Evolutionary conservation across 2,113 vertebrate genomes (phyloP).

Genomic region (zebrafish (Danio rerio)): DNA sequence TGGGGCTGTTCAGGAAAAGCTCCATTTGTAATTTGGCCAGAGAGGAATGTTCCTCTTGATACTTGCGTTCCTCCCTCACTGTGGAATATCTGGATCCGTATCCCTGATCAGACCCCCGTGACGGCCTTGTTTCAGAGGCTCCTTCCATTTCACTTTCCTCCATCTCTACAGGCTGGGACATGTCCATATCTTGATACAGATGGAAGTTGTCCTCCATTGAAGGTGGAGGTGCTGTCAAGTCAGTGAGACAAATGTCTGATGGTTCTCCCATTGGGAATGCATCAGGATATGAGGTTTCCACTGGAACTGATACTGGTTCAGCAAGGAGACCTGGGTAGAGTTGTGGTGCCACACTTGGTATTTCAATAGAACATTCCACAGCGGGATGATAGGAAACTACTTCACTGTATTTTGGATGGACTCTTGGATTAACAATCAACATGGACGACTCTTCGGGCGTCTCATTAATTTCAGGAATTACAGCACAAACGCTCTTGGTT

Average conservation of each 20-base stretch:
- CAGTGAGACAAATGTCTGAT: neutral
- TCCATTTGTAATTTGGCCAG: slow-evolving; percentile 30
- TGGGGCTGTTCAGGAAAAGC: slow-evolving; percentile 71
- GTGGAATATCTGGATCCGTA: slow-evolving; percentile 83
- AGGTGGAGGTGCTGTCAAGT: slow-evolving; percentile 17
- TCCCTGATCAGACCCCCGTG: slow-evolving; percentile 87
- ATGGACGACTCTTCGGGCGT: neutral
- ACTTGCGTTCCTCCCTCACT: slow-evolving; percentile 62
- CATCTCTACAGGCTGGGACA: slow-evolving; percentile 54
- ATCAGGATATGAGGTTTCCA: slow-evolving; percentile 3
- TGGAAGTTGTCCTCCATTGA: slow-evolving; percentile 50
- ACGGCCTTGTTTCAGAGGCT: slow-evolving; percentile 72
- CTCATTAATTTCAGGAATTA: slow-evolving; percentile 64
- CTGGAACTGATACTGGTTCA: slow-evolving; percentile 64
- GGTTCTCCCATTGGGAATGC: neutral
- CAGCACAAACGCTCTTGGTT: slow-evolving; percentile 48
- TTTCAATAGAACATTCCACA: slow-evolving; percentile 5
- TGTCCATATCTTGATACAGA: neutral
- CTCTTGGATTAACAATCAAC: slow-evolving; percentile 46
- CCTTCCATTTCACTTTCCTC: slow-evolving; percentile 63
- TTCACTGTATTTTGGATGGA: slow-evolving; percentile 14
- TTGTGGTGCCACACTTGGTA: slow-evolving; percentile 16
- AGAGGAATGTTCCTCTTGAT: slow-evolving; percentile 77
- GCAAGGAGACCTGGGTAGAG: slow-evolving; percentile 21
- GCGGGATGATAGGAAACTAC: slow-evolving; percentile 13